Evolutionary conservation across 2,113 vertebrate species (phyloP).

Genomic region (Erpornis zantholeuca): DNA sequence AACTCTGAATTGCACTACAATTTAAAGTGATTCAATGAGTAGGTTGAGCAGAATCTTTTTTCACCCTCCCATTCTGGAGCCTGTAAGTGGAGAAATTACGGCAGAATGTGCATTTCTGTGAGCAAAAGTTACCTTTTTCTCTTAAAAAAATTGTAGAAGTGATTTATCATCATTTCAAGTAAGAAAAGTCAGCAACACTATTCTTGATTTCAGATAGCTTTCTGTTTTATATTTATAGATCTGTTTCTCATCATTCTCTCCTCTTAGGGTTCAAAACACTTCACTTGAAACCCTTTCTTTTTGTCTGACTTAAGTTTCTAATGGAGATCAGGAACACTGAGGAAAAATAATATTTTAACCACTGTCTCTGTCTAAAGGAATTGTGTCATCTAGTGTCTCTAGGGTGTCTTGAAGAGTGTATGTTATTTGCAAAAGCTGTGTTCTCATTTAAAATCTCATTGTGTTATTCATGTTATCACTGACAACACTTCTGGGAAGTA

Average conservation of each 20-base stretch:
- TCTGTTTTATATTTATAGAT: not conserved
- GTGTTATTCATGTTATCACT: constrained; percentile 24
- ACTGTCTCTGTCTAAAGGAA: not conserved
- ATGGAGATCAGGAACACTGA: not conserved
- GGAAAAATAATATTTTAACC: not conserved
- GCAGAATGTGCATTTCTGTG: not conserved
- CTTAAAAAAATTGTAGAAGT: not conserved
- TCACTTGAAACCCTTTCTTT: not conserved
- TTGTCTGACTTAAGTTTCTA: not conserved
- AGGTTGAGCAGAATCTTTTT: not conserved
- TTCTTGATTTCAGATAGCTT: not conserved
- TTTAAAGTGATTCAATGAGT: not conserved
- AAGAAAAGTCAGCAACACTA: not conserved
- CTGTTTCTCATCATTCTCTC: not conserved
- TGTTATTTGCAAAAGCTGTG: constrained; percentile 55
- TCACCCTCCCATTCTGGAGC: fast-evolving
- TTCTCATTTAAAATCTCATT: constrained; percentile 67
- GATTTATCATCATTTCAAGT: not conserved
- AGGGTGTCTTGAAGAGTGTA: constrained; percentile 30
- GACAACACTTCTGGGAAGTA: constrained; percentile 49
- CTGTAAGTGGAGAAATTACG: not conserved
- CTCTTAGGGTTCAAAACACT: not conserved
- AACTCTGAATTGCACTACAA: not conserved
- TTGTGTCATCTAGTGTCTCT: not conserved
- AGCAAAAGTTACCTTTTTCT: not conserved